Evolutionary conservation across 2,888 invertebrate genomes (phyloP).

Genomic region (Meiosimyza decipiens): DNA sequence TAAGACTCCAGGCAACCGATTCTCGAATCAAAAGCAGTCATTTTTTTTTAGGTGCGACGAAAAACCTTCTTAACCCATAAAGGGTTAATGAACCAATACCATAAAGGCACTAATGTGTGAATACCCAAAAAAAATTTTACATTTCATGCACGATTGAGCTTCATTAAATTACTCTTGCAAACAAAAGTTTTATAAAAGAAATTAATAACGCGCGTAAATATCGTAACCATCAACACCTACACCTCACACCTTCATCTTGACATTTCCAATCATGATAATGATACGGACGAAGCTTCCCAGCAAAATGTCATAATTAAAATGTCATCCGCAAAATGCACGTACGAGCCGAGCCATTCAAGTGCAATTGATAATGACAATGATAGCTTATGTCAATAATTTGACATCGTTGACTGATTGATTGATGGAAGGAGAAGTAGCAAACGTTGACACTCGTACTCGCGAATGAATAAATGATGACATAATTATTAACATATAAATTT

Average conservation of each 20-base stretch:
- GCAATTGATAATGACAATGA: too few relatives aligned
- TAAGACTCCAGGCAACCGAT: too few relatives aligned
- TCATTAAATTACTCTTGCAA: slow-evolving; percentile 54
- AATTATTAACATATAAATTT: too few relatives aligned
- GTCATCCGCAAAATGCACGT: slow-evolving; percentile 42
- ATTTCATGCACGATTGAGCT: slow-evolving; percentile 54
- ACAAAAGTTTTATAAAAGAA: slow-evolving; percentile 33
- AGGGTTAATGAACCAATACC: slow-evolving; percentile 8
- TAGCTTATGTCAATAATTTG: slow-evolving; percentile 36
- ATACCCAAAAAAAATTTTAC: slow-evolving; percentile 18
- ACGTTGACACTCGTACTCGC: neutral
- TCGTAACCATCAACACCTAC: neutral
- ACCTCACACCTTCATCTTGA: slow-evolving; percentile 29
- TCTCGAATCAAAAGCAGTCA: too few relatives aligned
- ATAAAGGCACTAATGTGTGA: neutral
- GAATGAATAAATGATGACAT: too few relatives aligned
- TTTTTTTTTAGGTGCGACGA: too few relatives aligned
- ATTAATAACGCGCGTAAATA: slow-evolving; percentile 17
- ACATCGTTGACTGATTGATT: slow-evolving; percentile 31
- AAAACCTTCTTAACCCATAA: neutral
- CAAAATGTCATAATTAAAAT: slow-evolving; percentile 55
- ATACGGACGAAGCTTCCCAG: neutral
- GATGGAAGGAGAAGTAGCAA: neutral
- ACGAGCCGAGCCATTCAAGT: neutral
- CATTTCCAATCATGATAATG: neutral